Evolutionary conservation across 2,888 invertebrate genomes (phyloP).

Genomic region (Lithophane semibrunnea): DNA sequence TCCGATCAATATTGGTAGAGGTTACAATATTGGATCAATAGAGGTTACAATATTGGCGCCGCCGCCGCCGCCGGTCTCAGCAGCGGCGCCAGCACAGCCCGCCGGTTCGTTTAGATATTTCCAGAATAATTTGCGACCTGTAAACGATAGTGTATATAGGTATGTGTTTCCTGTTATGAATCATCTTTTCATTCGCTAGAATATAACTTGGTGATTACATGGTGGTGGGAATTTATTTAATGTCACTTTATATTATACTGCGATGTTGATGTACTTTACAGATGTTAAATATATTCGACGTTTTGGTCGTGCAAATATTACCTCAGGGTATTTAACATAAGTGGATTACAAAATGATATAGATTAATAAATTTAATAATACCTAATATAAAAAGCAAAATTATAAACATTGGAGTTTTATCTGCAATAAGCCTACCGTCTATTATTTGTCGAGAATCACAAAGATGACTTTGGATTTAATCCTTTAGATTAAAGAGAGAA

Average conservation of each 20-base stretch:
- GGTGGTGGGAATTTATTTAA: not conserved
- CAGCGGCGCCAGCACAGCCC: too few species aligned
- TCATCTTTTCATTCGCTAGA: not conserved
- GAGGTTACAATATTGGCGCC: too few species aligned
- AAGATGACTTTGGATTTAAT: conserved; percentile 21
- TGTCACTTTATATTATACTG: not conserved
- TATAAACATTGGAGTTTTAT: too few species aligned
- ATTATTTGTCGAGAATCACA: conserved; percentile 16
- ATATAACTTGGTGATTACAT: not conserved
- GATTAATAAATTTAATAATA: too few species aligned
- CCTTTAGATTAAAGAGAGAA: conserved; percentile 23
- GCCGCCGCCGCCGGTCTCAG: too few species aligned
- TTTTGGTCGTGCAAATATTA: not conserved
- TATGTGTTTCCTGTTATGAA: not conserved
- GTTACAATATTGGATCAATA: too few species aligned
- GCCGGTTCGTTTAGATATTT: not conserved
- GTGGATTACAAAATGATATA: not conserved
- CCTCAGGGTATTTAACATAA: not conserved
- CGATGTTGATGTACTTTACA: too few species aligned
- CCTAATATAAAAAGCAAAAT: too few species aligned
- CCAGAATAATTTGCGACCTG: not conserved
- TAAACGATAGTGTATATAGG: not conserved
- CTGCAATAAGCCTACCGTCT: conserved; percentile 1
- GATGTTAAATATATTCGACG: too few species aligned
- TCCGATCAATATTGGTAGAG: too few species aligned